phyloP scores from a whole-genome alignment of 37 sponge, comb jelly and placozoan genomes.

The Theonella swinhoei region DNA sequence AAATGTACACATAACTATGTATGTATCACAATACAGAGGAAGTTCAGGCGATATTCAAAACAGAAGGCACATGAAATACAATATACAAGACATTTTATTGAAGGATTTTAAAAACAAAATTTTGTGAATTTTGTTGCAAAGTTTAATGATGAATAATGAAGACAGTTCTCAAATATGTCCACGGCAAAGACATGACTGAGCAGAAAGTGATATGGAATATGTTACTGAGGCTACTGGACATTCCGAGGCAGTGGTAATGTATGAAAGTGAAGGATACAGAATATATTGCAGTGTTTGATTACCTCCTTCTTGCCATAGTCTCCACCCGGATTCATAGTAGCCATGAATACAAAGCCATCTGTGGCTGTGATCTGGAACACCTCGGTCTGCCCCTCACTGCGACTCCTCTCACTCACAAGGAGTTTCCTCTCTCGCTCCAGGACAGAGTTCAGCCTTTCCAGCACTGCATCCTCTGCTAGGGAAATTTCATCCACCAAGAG shows the following conservation, averaged over 20 bases:
- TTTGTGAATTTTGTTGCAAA: background rate
- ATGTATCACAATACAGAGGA: too few relatives aligned
- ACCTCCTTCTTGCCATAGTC: slow-evolving; percentile 99
- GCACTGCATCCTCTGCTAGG: slow-evolving; percentile 98
- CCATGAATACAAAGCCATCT: slow-evolving; percentile 79
- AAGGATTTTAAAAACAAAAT: background rate
- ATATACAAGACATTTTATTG: too few relatives aligned
- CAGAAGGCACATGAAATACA: too few relatives aligned
- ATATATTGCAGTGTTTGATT: background rate
- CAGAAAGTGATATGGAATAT: too few relatives aligned
- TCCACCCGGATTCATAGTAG: slow-evolving; percentile 99
- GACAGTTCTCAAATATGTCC: too few relatives aligned
- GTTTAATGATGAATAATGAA: too few relatives aligned
- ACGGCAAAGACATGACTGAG: too few relatives aligned
- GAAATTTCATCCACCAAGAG: slow-evolving; percentile 98
- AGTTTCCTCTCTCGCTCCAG: slow-evolving; percentile 93
- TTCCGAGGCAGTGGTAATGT: too few relatives aligned
- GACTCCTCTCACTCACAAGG: slow-evolving; percentile 87
- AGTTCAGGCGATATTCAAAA: too few relatives aligned
- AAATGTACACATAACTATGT: too few relatives aligned
- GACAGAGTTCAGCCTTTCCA: slow-evolving; percentile 96
- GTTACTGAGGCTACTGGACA: too few relatives aligned
- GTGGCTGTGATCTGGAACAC: slow-evolving; percentile 76
- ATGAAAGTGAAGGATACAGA: background rate
- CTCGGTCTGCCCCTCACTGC: slow-evolving; percentile 31